Evolutionary conservation across 2,113 vertebrate genomes (phyloP).

Genomic region (Etheostoma cragini): DNA sequence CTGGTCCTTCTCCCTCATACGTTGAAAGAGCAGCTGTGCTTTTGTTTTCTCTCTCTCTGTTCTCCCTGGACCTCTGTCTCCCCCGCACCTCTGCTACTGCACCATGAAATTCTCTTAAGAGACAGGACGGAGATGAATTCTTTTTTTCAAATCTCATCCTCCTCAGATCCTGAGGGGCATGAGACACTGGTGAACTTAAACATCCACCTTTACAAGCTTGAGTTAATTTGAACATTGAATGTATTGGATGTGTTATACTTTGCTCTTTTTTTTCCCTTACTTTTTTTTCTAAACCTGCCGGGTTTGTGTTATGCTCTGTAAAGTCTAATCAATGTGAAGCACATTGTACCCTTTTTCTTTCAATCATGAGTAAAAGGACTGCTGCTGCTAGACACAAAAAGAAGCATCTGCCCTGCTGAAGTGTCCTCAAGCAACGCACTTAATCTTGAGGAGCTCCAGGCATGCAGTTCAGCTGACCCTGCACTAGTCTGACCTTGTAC

Average conservation of each 20-base stretch:
- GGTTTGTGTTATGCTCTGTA: constrained; percentile 5
- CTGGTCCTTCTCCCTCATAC: constrained; percentile 58
- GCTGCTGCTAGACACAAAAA: background rate
- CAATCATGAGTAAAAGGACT: background rate
- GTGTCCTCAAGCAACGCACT: constrained; percentile 45
- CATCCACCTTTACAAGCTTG: constrained; percentile 32
- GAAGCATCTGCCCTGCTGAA: constrained; percentile 46
- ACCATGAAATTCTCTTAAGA: constrained; percentile 82
- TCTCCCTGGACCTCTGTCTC: constrained; percentile 28
- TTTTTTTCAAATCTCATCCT: constrained; percentile 23
- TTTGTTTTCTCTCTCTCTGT: constrained; percentile 71
- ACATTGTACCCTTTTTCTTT: constrained; percentile 20
- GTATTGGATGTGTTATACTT: background rate
- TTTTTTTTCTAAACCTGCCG: constrained; percentile 15
- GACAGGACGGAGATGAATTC: constrained; percentile 45
- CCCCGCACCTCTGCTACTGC: constrained; percentile 61
- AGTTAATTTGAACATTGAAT: constrained; percentile 21
- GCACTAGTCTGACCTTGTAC: constrained; percentile 13
- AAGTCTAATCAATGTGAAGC: constrained; percentile 21
- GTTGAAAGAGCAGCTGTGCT: constrained; percentile 80
- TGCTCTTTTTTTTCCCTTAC: constrained; percentile 15
- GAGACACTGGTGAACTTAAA: background rate
- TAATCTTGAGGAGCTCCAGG: constrained; percentile 31
- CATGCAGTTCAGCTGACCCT: constrained; percentile 6
- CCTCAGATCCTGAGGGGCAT: constrained; percentile 2